These are phyloP conservation scores for Phaethornis superciliosus DNA, from an alignment of 2,113 vertebrate genomes.

Conservation along the genomic window DNA sequence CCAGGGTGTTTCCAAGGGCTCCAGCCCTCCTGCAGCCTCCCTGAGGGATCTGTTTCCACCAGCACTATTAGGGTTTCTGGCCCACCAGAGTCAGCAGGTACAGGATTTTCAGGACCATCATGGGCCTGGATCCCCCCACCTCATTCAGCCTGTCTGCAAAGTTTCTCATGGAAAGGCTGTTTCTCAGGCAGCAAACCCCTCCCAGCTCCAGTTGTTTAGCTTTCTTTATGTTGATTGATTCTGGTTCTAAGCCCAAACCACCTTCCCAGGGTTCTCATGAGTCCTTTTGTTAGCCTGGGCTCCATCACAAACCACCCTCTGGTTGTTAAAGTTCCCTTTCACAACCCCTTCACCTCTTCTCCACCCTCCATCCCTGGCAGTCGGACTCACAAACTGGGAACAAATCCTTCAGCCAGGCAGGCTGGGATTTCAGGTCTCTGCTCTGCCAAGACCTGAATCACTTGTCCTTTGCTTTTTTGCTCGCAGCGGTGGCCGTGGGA, in stretches of 20 bases:
- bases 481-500: neutral
- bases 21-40: neutral
- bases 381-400: neutral
- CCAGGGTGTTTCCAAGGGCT: neutral
- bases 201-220: neutral
- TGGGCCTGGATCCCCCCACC: neutral
- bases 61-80: accelerated
- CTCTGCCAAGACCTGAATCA: neutral
- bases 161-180: neutral
- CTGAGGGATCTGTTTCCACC: neutral
- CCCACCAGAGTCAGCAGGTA: neutral
- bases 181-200: neutral
- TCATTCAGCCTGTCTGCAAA: neutral
- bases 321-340: neutral
- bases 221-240: neutral
- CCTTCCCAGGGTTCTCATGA: neutral
- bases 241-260: neutral
- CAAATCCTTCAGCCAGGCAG: accelerated
- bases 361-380: neutral
- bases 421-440: accelerated
- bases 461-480: accelerated
- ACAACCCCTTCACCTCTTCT: neutral
- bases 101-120: neutral
- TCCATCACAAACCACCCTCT: neutral
- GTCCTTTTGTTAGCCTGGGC: neutral